Evolutionary conservation across 2,797 vertebrate species (phyloP), one percentile per base, ranked within the genome.

Genomic region (Delichon dasypus): DNA sequence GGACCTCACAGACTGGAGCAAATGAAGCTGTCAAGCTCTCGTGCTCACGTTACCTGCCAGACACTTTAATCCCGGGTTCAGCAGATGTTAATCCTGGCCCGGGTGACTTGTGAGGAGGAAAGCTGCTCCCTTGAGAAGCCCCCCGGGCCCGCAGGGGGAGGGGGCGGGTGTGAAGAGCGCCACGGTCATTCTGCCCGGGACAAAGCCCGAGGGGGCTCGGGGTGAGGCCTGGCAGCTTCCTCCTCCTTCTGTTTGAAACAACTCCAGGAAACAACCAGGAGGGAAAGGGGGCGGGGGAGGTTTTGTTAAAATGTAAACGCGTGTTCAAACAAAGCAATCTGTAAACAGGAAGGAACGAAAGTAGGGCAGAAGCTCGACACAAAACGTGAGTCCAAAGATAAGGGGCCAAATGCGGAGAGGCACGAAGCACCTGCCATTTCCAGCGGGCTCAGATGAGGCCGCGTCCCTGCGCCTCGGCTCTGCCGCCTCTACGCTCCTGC

Each of bases 111-210:
- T n/a, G 78, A 60, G 53, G 55, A 51, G 29, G 34, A 53, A 72
- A 81, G 48, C 51, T 36, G 47, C 55, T 57, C 42, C 42, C 19
- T 34, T 55, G 42, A 40, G 32, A 16, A 55, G 53, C 11, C 50
- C 45, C 23, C 9, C 2, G 1, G 10, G 23, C 25, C 30, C 0
- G 1, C 55, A n/a, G 40, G n/a, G 54, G 74, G 45, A 71, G 40
- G 34, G 40, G 71, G 55, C 0, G 1, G 19, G 17, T 8, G 53
- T 42, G 62, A 13, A 51, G 40, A 2, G 73, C 13, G n/a, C 57
- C 45, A 3, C 4, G 2, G n/a, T 25, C 7, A 0, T 7, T 34
- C 7, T 34, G 6, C 67, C 30, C 0, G 0, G 66, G 65, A 36
- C 76, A 55, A 19, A 27, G 36, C n/a, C 26, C 53, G 27, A 1